Base-by-base conservation (phyloP, 2,797 vertebrate genomes). In the Typhlichthys subterraneus region DNA sequence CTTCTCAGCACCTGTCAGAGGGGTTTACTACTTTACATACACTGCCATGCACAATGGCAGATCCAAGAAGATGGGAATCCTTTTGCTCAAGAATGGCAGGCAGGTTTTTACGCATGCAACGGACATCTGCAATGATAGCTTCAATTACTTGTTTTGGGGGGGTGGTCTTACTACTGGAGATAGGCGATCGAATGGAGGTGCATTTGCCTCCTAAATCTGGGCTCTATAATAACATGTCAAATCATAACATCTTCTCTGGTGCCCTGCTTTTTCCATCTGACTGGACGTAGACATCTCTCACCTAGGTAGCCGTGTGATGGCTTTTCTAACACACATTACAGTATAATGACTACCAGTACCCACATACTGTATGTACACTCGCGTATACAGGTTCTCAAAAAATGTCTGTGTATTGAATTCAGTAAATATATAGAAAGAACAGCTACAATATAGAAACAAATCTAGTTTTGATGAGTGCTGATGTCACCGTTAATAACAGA, bases 211-310 rank as follows among this genome's bases (percentile, higher is more conserved):
- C 7, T 15, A 7, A 10, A 3, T 10, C 1, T 12, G 17, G 13
- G 4, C 60, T 61, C 15, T 61, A n/a, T 11, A 50, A 53, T n/a
- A 8, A 61, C 38, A 4, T 5, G 14, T n/a, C 2, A 17, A 54
- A 54, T 51, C 61, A 62, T 6, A 62, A 11, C 52, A 53, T 53
- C 61, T 62, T 54, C 19, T 45, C 42, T 8, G 61, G 17, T 13
- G 9, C 47, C 51, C 51, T 62, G 51, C 50, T 62, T 7, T 29
- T 50, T 49, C 14, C 48, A 17, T 14, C 7, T 8, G 31, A 13
- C 54, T 57, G 14, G 45, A 8, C 0, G 29, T 5, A 33, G 11
- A 10, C 12, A 23, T 19, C 10, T 8, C 38, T 38, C 7, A 38
- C 38, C 8, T 9, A 38, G 38, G 6, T 38, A 38, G 38, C 38